Conservation (phyloP, 2,797 vertebrate genomes). For the Gila robusta region DNA sequence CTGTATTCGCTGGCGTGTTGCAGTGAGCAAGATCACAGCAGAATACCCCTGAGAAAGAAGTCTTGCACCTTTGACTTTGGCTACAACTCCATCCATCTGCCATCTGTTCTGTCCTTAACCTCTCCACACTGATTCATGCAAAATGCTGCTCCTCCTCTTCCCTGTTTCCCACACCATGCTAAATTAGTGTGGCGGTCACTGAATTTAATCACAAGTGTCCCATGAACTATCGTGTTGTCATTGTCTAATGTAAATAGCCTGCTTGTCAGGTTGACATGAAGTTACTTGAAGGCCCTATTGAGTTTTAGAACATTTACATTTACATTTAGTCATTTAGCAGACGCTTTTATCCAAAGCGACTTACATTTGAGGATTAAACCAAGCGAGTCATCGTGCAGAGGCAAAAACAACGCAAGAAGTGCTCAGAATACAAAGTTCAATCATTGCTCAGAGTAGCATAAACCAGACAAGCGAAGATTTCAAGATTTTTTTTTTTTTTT, state of each 20-base stretch:
- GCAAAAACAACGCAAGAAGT: too few relatives aligned
- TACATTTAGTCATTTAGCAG: too few relatives aligned
- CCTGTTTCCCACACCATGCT: constrained; percentile 46
- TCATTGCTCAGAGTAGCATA: too few relatives aligned
- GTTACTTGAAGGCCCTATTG: constrained; percentile 37
- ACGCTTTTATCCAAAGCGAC: too few relatives aligned
- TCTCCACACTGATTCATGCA: constrained; percentile 58
- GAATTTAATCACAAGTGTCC: constrained; percentile 61
- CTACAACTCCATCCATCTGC: constrained; percentile 62
- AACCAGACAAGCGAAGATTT: too few relatives aligned
- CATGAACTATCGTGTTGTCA: constrained; percentile 53
- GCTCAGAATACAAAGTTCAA: too few relatives aligned
- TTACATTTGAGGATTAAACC: too few relatives aligned
- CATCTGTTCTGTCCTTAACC: constrained; percentile 61
- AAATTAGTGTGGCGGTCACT: constrained; percentile 62
- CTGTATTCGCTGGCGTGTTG: constrained; percentile 35
- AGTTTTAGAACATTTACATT: too few relatives aligned
- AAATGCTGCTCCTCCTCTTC: constrained; percentile 47
- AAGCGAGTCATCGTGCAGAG: too few relatives aligned
- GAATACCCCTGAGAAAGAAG: constrained; percentile 59
- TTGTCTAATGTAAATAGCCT: constrained; percentile 62
- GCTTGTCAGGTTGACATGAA: constrained; percentile 25
- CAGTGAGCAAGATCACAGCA: constrained; percentile 55
- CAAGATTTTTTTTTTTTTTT: too few relatives aligned
- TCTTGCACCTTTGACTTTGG: constrained; percentile 62